Base-by-base conservation (phyloP, 2,113 vertebrate genomes). In the Saccopteryx leptura region DNA sequence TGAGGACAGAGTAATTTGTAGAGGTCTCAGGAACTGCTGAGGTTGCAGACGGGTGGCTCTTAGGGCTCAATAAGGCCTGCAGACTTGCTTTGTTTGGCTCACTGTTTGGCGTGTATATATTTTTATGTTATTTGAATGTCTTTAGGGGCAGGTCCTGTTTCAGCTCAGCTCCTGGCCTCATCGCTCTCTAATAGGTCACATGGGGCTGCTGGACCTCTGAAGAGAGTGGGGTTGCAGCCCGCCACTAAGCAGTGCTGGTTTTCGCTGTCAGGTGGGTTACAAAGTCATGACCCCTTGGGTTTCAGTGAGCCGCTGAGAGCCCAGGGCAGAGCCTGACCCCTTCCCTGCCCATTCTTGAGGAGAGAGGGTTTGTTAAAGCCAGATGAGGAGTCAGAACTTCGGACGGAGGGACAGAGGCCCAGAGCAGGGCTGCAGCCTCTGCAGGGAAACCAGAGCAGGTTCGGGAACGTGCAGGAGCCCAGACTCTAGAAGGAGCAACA, bases 381-480 rank as follows among this genome's bases (percentile, higher is more conserved):
- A 26, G 31, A 46, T 3, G 18, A 72, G 61, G 68, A 63, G 10
- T 66, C 5, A 1, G 88, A 18, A 7, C 33, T 86, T 56, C 0
- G 28, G 12, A 50, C 8, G 39, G 39, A 50, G 33, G 65, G n/a
- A 21, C 7, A 1, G 9, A 78, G 50, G 10, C 66, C 50, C 50
- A 63, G 68, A 23, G 14, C 31, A 78, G 50, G 50, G n/a, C 33
- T 26, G 2, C 13, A 10, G 11, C 14, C 1, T n/a, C 54, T 33
- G 13, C 9, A 15, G 10, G 31, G 33, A 14, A 7, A 28, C 11
- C 48, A n/a, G 85, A 18, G 18, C 3, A 0, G 46, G 21, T 2
- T 24, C 26, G 4, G 74, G 17, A 39, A 56, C 18, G 19, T 2
- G 2, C 66, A 7, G 31, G 50, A 33, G 31, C n/a, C 39, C 2